These are phyloP conservation scores for Microcebus tavaratra DNA, from an alignment of 2,113 vertebrate species.

Conservation along the genomic window DNA sequence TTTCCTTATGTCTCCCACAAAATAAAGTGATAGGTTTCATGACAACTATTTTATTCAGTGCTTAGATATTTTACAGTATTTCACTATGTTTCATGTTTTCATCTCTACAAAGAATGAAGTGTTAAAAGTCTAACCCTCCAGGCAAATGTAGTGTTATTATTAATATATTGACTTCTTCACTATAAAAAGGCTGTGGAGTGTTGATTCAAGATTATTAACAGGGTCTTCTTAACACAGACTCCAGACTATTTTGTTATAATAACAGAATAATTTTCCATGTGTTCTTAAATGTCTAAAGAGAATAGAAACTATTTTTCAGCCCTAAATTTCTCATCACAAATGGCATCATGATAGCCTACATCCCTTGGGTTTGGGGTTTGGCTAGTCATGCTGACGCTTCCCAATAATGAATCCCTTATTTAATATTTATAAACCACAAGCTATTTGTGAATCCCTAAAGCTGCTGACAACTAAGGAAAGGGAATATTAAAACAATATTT, in stretches of 20 bases:
- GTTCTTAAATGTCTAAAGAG: conserved; percentile 37
- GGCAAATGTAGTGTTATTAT: background rate
- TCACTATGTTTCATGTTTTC: conserved; percentile 17
- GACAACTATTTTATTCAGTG: background rate
- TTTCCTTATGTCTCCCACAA: background rate
- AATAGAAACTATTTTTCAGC: conserved; percentile 17
- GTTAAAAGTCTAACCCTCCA: background rate
- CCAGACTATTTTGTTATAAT: background rate
- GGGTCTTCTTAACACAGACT: background rate
- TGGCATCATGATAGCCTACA: background rate
- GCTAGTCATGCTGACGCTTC: conserved; percentile 53
- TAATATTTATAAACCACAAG: conserved; percentile 80
- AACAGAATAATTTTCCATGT: background rate
- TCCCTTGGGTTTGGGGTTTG: conserved; percentile 62
- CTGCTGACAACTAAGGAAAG: conserved; percentile 69
- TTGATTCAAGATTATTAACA: background rate
- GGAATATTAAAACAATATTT: conserved; percentile 72
- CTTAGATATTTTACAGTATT: background rate
- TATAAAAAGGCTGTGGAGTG: background rate
- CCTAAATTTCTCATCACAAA: conserved; percentile 52
- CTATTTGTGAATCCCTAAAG: conserved; percentile 70
- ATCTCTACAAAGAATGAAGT: background rate
- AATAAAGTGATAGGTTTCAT: background rate
- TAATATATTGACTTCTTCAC: background rate
- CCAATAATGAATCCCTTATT: conserved; percentile 71